phyloP scores from a whole-genome alignment of 1,140 invertebrate species.

The Bombus vancouverensis region DNA sequence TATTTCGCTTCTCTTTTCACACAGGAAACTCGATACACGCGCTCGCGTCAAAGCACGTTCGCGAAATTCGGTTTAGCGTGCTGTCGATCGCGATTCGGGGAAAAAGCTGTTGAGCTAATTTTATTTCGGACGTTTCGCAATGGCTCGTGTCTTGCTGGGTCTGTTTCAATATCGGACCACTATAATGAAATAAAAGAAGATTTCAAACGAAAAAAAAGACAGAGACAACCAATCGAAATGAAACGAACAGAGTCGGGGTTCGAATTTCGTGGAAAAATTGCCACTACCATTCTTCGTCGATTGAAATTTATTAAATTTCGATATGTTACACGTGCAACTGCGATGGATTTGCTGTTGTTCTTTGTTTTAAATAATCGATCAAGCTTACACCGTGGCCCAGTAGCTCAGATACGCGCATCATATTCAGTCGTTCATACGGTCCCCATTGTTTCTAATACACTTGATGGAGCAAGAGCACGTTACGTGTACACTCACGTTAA shows the following conservation, averaged over 20 bases:
- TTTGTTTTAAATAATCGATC: constrained; percentile 25
- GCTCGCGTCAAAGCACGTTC: not conserved
- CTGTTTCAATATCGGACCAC: not conserved
- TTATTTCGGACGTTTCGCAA: not conserved
- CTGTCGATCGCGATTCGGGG: constrained; percentile 1
- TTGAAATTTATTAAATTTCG: not conserved
- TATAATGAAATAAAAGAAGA: not conserved
- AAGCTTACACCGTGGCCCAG: not conserved
- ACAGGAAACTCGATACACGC: not conserved
- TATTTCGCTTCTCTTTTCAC: not conserved
- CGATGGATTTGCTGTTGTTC: not conserved
- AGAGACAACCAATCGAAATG: not conserved
- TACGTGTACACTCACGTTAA: too few species aligned
- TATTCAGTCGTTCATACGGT: constrained; percentile 15
- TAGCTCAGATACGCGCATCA: constrained; percentile 18
- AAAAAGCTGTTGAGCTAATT: constrained; percentile 12
- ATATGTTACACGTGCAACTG: not conserved
- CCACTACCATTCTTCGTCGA: not conserved
- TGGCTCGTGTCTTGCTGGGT: not conserved
- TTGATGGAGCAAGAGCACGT: not conserved
- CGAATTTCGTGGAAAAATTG: not conserved
- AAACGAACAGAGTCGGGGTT: not conserved
- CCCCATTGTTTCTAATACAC: constrained; percentile 32
- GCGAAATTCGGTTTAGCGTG: not conserved
- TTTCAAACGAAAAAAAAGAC: not conserved